A percentile compares a stretch with the other conserved stretches of the same genome.
These are phyloP conservation scores for Dryas iulia DNA, from an alignment of 1,140 invertebrate species.

Conservation along the genomic window DNA sequence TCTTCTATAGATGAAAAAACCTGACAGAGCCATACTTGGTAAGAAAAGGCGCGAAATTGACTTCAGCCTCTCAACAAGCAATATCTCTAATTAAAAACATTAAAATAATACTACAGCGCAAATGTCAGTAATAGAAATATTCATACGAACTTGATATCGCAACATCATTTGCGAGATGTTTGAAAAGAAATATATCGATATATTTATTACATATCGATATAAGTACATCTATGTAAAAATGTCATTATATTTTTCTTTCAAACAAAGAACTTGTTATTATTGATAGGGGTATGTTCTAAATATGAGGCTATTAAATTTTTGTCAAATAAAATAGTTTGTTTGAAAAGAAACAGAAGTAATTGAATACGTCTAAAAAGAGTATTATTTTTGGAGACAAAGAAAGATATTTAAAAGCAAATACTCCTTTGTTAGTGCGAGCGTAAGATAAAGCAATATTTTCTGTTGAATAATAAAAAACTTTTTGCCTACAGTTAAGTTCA, in stretches of 20 bases:
- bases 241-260: not conserved
- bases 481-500: not conserved
- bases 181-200: not conserved
- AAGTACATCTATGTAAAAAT: not conserved
- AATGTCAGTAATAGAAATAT: too few relatives aligned
- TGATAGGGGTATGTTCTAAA: not conserved
- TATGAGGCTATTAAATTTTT: not conserved
- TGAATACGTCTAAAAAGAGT: slow-evolving; percentile 1
- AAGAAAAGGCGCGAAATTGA: too few relatives aligned
- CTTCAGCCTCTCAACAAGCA: too few relatives aligned
- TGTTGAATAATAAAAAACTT: not conserved
- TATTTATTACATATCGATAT: too few relatives aligned
- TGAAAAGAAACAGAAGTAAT: not conserved
- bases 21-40: too few relatives aligned
- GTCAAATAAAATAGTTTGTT: not conserved
- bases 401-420: slow-evolving; percentile 2
- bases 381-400: not conserved
- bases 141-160: too few relatives aligned
- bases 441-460: slow-evolving; percentile 5
- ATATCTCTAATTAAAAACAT: too few relatives aligned
- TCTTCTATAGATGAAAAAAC: too few relatives aligned
- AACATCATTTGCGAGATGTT: too few relatives aligned
- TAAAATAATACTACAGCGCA: too few relatives aligned
- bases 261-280: not conserved
- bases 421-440: not conserved